A percentile compares a stretch with the other conserved stretches of the same genome.
Evolutionary conservation across 1,140 invertebrate species (phyloP).

Genomic region (Hydropsyche tenuis): DNA sequence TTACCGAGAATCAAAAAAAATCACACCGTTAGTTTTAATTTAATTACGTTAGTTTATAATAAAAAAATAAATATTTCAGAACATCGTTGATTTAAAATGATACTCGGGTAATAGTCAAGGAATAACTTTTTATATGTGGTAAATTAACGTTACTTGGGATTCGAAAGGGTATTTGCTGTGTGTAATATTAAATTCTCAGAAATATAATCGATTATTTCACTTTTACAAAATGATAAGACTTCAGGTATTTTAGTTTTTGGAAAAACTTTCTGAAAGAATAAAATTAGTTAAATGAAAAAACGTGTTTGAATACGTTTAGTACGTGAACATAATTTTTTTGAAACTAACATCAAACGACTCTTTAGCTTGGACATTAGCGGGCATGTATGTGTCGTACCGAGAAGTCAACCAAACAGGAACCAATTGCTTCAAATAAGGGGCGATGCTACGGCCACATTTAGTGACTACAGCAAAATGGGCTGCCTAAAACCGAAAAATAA

Average conservation of each 20-base stretch:
- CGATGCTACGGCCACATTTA: slow-evolving; percentile 75
- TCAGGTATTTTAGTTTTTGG: slow-evolving; percentile 72
- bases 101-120: no score
- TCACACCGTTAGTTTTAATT: no score
- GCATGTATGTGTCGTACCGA: slow-evolving; percentile 82
- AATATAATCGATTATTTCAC: slow-evolving; percentile 77
- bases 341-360: slow-evolving; percentile 69
- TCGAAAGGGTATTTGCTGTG: slow-evolving; percentile 67
- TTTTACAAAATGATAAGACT: slow-evolving; percentile 77
- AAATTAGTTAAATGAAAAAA: background rate
- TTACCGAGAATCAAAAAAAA: slow-evolving; percentile 41
- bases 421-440: slow-evolving; percentile 77
- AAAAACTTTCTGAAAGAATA: slow-evolving; percentile 68
- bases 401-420: slow-evolving; percentile 79
- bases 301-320: background rate
- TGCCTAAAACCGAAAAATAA: slow-evolving; percentile 52
- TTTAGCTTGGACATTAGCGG: slow-evolving; percentile 75
- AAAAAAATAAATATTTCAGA: no score
- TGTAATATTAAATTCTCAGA: slow-evolving; percentile 73
- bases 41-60: no score
- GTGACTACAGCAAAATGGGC: slow-evolving; percentile 73
- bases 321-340: background rate
- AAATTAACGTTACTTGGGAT: slow-evolving; percentile 70
- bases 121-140: no score
- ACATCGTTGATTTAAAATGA: no score